phyloP scores from a whole-genome alignment of 2,797 vertebrate species.

The Hippocampus kuda region DNA sequence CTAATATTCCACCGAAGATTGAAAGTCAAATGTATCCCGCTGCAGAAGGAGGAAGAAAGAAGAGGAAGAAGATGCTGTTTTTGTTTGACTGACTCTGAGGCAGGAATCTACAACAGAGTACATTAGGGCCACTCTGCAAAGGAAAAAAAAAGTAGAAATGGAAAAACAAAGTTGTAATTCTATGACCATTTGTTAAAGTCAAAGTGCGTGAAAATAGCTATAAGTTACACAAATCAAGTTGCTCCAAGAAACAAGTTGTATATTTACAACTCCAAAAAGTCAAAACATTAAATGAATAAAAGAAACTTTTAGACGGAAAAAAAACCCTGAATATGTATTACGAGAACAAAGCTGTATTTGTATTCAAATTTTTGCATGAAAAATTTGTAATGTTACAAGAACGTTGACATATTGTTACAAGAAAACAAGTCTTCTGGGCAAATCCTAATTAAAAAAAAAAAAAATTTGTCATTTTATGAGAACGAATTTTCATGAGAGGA shows the following conservation, averaged over 20 bases:
- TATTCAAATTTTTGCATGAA: not conserved
- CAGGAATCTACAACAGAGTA: conserved; percentile 20
- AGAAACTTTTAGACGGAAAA: no score
- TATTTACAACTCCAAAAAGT: not conserved
- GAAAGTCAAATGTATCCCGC: conserved; percentile 12
- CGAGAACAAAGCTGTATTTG: no score
- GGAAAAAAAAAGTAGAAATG: not conserved
- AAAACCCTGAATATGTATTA: no score
- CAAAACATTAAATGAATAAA: not conserved
- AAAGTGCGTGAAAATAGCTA: not conserved
- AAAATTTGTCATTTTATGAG: no score
- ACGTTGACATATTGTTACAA: not conserved
- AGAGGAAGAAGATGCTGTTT: conserved; percentile 15
- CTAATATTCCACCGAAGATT: not conserved
- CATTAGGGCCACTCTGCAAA: not conserved
- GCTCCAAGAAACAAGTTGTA: not conserved
- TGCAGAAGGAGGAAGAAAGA: conserved; percentile 11
- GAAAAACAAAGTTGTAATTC: not conserved
- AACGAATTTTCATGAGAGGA: no score
- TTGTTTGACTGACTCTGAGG: conserved; percentile 25
- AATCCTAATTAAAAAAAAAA: no score
- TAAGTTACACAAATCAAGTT: not conserved
- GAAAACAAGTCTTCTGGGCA: not conserved
- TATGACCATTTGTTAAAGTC: not conserved
- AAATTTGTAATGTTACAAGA: not conserved